Evolutionary conservation across 2,888 invertebrate genomes (phyloP).

Genomic region (Torymus auratus): DNA sequence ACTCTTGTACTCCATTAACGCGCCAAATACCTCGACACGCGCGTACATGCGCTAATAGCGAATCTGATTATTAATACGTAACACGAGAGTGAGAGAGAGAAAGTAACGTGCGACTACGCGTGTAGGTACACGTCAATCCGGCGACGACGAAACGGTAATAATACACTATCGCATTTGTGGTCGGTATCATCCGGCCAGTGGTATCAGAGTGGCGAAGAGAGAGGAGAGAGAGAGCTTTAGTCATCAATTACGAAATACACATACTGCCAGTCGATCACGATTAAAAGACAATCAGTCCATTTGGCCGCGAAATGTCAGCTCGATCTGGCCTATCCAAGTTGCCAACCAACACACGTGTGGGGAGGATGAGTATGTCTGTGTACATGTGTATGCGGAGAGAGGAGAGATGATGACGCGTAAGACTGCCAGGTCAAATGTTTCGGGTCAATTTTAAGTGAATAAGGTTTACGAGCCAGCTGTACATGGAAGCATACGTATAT

Average conservation of each 20-base stretch:
- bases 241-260: slow-evolving; percentile 34
- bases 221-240: slow-evolving; percentile 11
- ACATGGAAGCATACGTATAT: too few species aligned
- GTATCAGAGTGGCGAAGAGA: too few species aligned
- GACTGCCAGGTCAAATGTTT: too few species aligned
- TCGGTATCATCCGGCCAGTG: slow-evolving; percentile 17
- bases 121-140: slow-evolving; percentile 40
- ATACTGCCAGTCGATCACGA: slow-evolving; percentile 27
- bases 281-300: slow-evolving; percentile 47
- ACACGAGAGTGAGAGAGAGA: slow-evolving; percentile 4
- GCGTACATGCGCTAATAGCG: background rate
- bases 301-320: background rate
- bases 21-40: background rate
- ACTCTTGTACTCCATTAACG: background rate
- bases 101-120: slow-evolving; percentile 15
- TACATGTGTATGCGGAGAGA: too few species aligned
- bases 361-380: too few species aligned
- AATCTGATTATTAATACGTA: slow-evolving; percentile 29
- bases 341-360: too few species aligned
- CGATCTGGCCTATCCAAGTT: background rate
- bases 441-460: too few species aligned
- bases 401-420: background rate
- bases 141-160: slow-evolving; percentile 25
- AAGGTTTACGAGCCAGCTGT: too few species aligned
- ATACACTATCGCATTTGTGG: slow-evolving; percentile 42